Evolutionary conservation across 2,888 invertebrate species (phyloP).

Genomic region (Salticus scenicus): DNA sequence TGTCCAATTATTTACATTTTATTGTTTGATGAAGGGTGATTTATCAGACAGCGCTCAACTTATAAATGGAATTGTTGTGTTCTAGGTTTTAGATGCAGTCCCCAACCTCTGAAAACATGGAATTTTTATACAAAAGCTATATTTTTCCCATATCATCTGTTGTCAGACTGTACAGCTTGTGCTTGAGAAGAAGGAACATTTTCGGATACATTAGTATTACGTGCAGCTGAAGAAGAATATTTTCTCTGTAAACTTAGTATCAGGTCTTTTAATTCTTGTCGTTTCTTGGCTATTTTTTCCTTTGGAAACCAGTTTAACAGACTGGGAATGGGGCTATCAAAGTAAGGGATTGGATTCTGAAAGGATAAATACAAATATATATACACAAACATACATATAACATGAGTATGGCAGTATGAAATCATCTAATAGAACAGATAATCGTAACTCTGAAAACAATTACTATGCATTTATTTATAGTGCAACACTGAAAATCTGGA

Average conservation of each 20-base stretch:
- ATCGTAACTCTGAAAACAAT: too few relatives aligned
- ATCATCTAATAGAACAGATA: too few relatives aligned
- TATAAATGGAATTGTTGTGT: not conserved
- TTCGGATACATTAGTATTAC: not conserved
- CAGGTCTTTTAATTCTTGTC: constrained; percentile 88
- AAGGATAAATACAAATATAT: constrained; percentile 73
- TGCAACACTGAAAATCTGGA: too few relatives aligned
- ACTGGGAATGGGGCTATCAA: constrained; percentile 87
- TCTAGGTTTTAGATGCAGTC: not conserved
- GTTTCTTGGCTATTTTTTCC: constrained; percentile 87
- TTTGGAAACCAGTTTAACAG: constrained; percentile 91
- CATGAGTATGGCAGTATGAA: too few relatives aligned
- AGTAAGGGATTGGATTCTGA: constrained; percentile 88
- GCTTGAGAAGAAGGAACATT: not conserved
- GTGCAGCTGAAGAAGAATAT: constrained; percentile 75
- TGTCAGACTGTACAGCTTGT: not conserved
- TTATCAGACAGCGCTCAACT: not conserved
- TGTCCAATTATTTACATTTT: not conserved
- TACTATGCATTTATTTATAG: too few relatives aligned
- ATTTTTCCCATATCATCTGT: not conserved
- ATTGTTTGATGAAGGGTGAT: not conserved
- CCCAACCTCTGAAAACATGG: not conserved
- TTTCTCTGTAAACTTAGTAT: constrained; percentile 85
- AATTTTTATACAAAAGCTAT: not conserved
- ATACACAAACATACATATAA: constrained; percentile 1